Percentiles rank a stretch among this genome's conserved stretches.
phyloP scores from a whole-genome alignment of 2,113 vertebrate species.

The Laticauda laticaudata region DNA sequence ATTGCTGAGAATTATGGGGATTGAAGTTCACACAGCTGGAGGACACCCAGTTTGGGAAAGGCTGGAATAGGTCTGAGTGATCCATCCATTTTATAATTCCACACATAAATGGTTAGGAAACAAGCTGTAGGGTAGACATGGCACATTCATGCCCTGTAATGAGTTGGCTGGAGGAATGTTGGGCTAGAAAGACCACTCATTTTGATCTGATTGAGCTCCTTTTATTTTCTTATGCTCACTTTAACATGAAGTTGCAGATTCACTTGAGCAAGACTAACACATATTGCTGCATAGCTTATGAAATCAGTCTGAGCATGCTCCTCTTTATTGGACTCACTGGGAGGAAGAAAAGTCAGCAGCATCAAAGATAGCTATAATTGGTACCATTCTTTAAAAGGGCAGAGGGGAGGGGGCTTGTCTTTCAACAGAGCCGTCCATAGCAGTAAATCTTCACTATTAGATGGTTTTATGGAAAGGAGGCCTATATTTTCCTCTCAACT shows the following conservation, averaged over 20 bases:
- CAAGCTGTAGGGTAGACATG: background rate
- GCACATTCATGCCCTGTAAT: background rate
- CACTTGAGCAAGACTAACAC: background rate
- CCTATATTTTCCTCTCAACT: background rate
- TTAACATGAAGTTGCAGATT: background rate
- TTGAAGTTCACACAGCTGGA: background rate
- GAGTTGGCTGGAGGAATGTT: background rate
- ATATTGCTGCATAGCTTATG: background rate
- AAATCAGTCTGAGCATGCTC: background rate
- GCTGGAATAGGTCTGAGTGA: background rate
- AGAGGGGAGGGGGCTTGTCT: constrained; percentile 9
- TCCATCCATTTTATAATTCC: background rate
- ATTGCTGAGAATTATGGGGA: background rate
- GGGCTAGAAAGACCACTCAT: background rate
- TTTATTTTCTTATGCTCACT: background rate
- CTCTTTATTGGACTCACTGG: background rate
- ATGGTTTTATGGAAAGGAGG: constrained; percentile 8
- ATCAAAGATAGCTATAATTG: constrained; percentile 27
- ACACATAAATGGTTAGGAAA: background rate
- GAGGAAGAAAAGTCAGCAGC: background rate
- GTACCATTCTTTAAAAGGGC: constrained; percentile 23
- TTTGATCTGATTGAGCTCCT: background rate
- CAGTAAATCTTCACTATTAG: constrained; percentile 13
- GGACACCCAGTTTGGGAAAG: background rate
- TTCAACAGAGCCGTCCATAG: constrained; percentile 4